A percentile compares a stretch with the other conserved stretches of the same genome.
Evolutionary conservation across 2,113 vertebrate species (phyloP).

Genomic region (Ia io): DNA sequence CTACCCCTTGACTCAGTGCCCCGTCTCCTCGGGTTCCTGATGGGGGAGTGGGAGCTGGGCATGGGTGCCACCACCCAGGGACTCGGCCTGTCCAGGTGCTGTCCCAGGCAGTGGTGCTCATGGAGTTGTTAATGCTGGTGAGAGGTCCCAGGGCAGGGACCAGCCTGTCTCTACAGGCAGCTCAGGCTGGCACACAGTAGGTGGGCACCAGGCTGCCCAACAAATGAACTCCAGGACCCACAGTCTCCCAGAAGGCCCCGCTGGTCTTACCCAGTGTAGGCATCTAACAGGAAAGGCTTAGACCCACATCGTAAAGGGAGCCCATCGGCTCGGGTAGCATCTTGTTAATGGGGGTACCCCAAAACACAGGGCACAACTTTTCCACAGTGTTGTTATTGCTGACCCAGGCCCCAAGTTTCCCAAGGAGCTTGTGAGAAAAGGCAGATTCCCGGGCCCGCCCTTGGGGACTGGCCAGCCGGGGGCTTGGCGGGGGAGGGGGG

Average conservation of each 20-base stretch:
- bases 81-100: neutral
- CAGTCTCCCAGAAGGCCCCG: accelerated
- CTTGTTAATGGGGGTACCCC: neutral
- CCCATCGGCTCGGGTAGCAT: accelerated
- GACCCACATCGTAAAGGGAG: neutral
- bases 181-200: neutral
- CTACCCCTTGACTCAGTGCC: neutral
- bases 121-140: too few species aligned
- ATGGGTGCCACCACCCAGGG: accelerated
- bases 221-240: neutral
- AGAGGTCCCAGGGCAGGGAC: neutral
- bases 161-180: neutral
- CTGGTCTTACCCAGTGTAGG: neutral
- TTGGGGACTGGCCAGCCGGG: accelerated
- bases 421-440: neutral
- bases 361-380: accelerated
- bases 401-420: neutral
- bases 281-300: too few species aligned
- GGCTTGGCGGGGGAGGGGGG: too few species aligned
- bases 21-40: neutral
- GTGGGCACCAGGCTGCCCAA: neutral
- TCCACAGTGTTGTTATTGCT: neutral
- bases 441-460: neutral
- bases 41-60: neutral
- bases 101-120: accelerated